Evolutionary conservation across 2,113 vertebrate species (phyloP).

Genomic region (Peromyscus maniculatus): DNA sequence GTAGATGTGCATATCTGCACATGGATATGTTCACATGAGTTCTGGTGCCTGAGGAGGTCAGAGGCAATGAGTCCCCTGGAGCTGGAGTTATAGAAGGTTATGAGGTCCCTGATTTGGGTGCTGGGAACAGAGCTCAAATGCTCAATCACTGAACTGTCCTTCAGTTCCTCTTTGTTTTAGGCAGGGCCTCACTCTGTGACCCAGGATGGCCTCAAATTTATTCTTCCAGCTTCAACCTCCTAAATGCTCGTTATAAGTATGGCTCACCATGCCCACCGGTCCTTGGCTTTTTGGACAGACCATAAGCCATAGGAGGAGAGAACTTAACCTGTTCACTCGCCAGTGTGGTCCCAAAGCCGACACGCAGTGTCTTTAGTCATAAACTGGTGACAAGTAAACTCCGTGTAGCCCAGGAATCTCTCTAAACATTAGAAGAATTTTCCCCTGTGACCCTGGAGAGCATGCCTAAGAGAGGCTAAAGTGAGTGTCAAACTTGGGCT

Average conservation of each 20-base stretch:
- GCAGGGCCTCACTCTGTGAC: not conserved
- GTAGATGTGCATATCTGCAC: not conserved
- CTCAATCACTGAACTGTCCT: not conserved
- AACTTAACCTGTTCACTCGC: not conserved
- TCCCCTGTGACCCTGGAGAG: not conserved
- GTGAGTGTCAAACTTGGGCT: slow-evolving; percentile 33
- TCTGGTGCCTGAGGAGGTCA: not conserved
- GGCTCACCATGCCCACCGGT: not conserved
- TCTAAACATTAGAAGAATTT: slow-evolving; percentile 42
- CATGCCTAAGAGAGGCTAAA: slow-evolving; percentile 7
- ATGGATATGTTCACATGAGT: not conserved
- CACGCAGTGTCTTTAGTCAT: not conserved
- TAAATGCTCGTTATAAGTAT: not conserved
- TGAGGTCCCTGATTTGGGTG: not conserved
- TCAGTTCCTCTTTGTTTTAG: not conserved
- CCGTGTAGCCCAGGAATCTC: not conserved
- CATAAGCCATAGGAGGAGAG: not conserved
- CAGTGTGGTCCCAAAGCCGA: not conserved
- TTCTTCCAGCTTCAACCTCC: not conserved
- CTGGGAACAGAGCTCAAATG: not conserved
- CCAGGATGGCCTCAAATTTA: not conserved
- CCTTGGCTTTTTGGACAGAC: not conserved
- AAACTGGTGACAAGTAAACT: not conserved
- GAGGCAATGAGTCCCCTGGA: not conserved
- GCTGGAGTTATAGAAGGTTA: not conserved